Evolutionary conservation across 2,888 invertebrate species (phyloP), one percentile per base, ranked within the genome.

Genomic region (Phorcus lineatus): DNA sequence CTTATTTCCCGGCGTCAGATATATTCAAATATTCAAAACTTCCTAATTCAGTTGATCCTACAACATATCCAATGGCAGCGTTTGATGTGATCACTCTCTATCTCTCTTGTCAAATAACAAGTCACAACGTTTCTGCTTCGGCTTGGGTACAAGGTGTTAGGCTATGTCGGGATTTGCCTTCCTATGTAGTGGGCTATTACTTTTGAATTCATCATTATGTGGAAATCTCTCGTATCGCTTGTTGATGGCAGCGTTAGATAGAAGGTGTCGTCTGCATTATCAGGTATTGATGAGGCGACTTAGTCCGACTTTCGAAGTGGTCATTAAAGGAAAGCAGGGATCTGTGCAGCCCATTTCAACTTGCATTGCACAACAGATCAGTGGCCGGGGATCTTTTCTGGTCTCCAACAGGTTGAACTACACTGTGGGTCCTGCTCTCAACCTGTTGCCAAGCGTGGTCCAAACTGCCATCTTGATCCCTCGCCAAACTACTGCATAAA

Each of bases 201-300:
- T 70, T 70, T 70, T 70, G 70, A 70, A 70, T 70, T 70, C 70
- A 70, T 70, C 70, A 70, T 70, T 40, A 70, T 70, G 70, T 31
- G 70, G 70, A 70, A 70, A 70, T 70, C 70, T 70, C 70, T 17
- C 70, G n/a, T 70, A 70, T 70, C 70, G 70, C 70, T 36, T 70
- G 70, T 70, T 70, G 70, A 70, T 70, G 70, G 70, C 70, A 31
- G 40, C 36, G 31, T 17, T 31, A 70, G 70, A 70, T 70, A 70
- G 40, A 36, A 31, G 13, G 70, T 36, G 70, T 70, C 70, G 31
- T 70, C 19, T 31, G 70, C 19, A 70, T 70, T 70, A 70, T 70
- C 70, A 70, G 31, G 70, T 70, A 70, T 70, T 70, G 70, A 70
- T 70, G 70, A 70, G 70, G 40, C 40, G 70, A 70, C 70, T 70